These are phyloP conservation scores for Gallinago jamesoni DNA, from an alignment of 2,113 vertebrate genomes.

Conservation along the genomic window DNA sequence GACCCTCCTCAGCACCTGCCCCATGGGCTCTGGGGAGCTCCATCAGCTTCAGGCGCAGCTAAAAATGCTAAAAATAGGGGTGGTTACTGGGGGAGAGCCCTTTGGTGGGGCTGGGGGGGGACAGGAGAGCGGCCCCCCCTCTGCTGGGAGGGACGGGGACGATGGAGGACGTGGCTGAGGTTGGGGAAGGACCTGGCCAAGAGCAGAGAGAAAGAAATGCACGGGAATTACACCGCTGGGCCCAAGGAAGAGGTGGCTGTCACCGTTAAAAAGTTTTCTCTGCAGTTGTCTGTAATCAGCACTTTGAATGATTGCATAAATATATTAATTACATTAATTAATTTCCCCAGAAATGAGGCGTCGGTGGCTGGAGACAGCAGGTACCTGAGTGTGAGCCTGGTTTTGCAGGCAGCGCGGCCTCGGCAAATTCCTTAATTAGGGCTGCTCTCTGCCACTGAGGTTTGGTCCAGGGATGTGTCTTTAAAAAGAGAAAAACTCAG, in stretches of 20 bases:
- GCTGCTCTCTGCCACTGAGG: not conserved
- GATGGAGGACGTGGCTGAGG: not conserved
- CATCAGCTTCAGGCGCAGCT: accelerated
- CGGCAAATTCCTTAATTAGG: not conserved
- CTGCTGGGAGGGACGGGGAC: accelerated
- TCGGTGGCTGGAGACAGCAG: slow-evolving; percentile 25
- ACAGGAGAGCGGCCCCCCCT: accelerated
- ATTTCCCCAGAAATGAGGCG: slow-evolving; percentile 15
- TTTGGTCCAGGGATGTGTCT: not conserved
- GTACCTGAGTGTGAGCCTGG: not conserved
- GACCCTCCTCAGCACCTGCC: not conserved
- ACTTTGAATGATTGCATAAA: slow-evolving; percentile 37
- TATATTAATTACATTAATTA: slow-evolving; percentile 55
- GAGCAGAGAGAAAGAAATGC: not conserved
- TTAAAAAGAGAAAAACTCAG: not conserved
- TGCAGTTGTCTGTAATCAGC: slow-evolving; percentile 26
- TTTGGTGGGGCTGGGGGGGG: not conserved
- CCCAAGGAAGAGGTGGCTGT: not conserved
- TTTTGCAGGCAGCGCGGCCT: not conserved
- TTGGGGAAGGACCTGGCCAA: accelerated
- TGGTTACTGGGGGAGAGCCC: not conserved
- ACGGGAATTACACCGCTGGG: not conserved
- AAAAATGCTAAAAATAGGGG: not conserved
- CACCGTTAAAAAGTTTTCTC: slow-evolving; percentile 8
- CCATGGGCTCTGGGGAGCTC: accelerated